Base-by-base conservation (phyloP, 2,113 vertebrate genomes). In the Mormyrus lacerda region DNA sequence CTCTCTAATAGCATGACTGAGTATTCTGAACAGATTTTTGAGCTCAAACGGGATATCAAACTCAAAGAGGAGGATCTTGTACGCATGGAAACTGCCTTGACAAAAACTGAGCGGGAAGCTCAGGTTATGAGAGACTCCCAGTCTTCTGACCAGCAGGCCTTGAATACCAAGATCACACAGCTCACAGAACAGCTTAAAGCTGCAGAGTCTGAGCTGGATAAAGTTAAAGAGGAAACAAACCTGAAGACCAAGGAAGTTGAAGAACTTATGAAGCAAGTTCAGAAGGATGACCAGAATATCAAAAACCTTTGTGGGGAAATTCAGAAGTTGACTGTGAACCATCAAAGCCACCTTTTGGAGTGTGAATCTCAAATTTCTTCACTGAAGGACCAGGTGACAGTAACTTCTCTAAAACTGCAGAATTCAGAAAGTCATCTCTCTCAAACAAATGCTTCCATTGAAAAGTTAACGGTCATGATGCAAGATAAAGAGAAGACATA, bases 21-120 rank as follows among this genome's bases (percentile, higher is more conserved):
- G 88, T 97, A 97, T 83, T 92, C 94, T 3, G 97, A 98, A 3
- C 97, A 98, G 92, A 88, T 97, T 51, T 0, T 93, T 1, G 87
- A 92, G 31, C 92, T 98, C 83, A 97, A 97, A 91, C 92, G 51
- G 69, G 95, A 97, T 61, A 89, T 96, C 27, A 95, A 94, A 13
- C 90, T 94, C 73, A 98, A 97, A 92, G 97, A 97, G 86, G 95
- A 97, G 84, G 96, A 94, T 83, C 92, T 97, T 90, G 89, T 92
- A 21, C 95, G 91, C 2, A 91, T 95, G 8, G 96, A 97, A 65
- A 92, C 91, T 7, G 94, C 95, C 15, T 93, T 97, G 39, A 92
- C 91, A 3, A 97, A 96, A 90, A 94, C 95, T 2, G 94, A 97
- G 84, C 95, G 93, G 58, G 96, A 97, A 90, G 90, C 92, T 48